Evolutionary conservation across 2,797 vertebrate genomes (phyloP).

Genomic region (Hafferia zeledoni): DNA sequence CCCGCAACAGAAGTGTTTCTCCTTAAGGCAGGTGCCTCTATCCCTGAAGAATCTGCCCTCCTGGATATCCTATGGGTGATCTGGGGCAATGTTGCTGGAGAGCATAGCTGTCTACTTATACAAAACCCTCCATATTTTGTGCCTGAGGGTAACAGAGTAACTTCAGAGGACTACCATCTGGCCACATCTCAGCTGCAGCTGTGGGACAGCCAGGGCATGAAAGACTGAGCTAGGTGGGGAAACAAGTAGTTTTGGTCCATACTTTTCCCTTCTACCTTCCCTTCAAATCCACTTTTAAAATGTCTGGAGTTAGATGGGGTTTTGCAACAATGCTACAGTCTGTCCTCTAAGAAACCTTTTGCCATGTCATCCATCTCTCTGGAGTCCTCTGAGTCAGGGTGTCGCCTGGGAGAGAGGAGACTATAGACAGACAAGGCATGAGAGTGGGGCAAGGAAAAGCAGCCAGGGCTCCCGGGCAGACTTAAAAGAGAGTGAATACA

Average conservation of each 20-base stretch:
- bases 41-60: background rate
- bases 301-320: background rate
- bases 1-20: background rate
- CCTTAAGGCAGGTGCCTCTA: background rate
- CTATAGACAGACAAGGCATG: background rate
- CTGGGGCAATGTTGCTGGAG: background rate
- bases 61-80: background rate
- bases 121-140: background rate
- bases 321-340: background rate
- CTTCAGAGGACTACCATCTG: background rate
- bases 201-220: background rate
- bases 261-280: background rate
- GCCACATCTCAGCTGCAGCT: background rate
- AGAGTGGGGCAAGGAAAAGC: slow-evolving; percentile 9
- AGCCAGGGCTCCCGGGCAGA: slow-evolving; percentile 41
- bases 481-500: slow-evolving; percentile 55
- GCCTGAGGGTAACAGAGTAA: background rate
- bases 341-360: background rate
- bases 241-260: background rate
- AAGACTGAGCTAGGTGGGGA: background rate
- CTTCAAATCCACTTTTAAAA: background rate
- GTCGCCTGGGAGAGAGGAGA: background rate
- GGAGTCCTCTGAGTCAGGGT: background rate
- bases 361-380: background rate
- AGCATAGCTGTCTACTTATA: background rate